A percentile compares a stretch with the other conserved stretches of the same genome.
phyloP scores from a whole-genome alignment of 2,113 vertebrate genomes.

The Pardalotus punctatus region DNA sequence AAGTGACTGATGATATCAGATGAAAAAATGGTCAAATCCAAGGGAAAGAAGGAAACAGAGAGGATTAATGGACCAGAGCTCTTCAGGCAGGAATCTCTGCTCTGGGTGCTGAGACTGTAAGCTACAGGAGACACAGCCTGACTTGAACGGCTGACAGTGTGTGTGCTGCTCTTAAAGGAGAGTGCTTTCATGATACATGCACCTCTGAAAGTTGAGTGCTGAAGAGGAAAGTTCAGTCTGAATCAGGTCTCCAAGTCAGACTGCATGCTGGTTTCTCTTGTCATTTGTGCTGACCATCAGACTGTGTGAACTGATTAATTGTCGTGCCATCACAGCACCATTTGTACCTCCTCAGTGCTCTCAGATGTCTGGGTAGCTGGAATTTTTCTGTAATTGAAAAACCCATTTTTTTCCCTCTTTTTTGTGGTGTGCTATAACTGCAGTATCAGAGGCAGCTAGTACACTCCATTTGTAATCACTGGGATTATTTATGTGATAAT shows the following conservation, averaged over 20 bases:
- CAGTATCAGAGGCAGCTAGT: background rate
- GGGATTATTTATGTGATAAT: background rate
- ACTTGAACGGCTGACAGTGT: background rate
- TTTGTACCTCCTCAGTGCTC: background rate
- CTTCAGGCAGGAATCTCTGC: background rate
- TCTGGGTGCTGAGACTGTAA: background rate
- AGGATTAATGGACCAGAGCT: background rate
- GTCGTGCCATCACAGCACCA: background rate
- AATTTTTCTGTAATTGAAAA: background rate
- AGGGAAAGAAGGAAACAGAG: background rate
- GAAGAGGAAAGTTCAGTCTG: background rate
- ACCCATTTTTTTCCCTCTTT: accelerated
- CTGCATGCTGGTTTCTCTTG: background rate
- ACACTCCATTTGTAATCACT: background rate
- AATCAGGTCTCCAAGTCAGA: background rate
- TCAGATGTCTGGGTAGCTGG: background rate
- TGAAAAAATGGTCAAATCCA: background rate
- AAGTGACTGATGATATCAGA: background rate
- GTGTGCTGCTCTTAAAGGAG: background rate
- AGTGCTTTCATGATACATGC: background rate
- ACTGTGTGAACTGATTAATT: background rate
- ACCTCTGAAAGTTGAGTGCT: background rate
- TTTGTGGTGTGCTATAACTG: background rate
- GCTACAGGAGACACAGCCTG: background rate
- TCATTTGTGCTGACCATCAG: background rate